A percentile compares a stretch with the other conserved stretches of the same genome.
Conservation (phyloP, 2,797 vertebrate genomes). For the Tokudaia tokunoshimensis region DNA sequence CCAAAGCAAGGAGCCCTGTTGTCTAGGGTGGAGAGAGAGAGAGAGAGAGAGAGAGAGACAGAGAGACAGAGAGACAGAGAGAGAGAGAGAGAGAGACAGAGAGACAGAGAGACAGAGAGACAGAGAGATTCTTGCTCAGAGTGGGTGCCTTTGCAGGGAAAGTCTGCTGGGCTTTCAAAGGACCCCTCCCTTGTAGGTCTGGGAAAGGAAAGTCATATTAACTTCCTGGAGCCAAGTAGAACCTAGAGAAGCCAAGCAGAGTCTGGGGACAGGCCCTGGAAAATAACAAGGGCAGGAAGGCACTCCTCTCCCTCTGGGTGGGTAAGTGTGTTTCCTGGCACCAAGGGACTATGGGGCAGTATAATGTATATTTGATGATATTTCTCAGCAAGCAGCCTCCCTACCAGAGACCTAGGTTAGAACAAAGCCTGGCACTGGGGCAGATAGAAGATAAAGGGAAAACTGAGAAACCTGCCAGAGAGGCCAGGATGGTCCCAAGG, state of each 20-base stretch:
- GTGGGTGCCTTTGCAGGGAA: accelerated
- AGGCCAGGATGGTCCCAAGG: neutral
- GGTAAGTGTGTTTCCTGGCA: constrained; percentile 4
- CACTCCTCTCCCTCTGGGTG: neutral
- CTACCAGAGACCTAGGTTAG: constrained; percentile 16
- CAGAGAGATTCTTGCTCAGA: neutral
- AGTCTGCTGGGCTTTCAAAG: neutral
- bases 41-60: neutral
- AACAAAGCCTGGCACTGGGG: constrained; percentile 6
- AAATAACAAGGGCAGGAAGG: neutral
- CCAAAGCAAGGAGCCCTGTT: neutral
- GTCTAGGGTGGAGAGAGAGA: neutral
- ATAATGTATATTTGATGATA: constrained; percentile 54
- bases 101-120: no score
- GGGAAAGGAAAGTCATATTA: neutral
- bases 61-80: neutral
- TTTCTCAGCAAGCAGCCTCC: constrained; percentile 37
- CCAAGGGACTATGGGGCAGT: neutral
- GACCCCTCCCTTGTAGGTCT: neutral
- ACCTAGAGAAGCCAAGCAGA: neutral
- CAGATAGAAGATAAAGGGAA: neutral
- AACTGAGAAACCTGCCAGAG: neutral
- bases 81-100: neutral
- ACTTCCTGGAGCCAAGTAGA: neutral
- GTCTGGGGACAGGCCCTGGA: neutral